Evolutionary conservation across 2,797 vertebrate species (phyloP).

Genomic region (Bradypodion ventrale): DNA sequence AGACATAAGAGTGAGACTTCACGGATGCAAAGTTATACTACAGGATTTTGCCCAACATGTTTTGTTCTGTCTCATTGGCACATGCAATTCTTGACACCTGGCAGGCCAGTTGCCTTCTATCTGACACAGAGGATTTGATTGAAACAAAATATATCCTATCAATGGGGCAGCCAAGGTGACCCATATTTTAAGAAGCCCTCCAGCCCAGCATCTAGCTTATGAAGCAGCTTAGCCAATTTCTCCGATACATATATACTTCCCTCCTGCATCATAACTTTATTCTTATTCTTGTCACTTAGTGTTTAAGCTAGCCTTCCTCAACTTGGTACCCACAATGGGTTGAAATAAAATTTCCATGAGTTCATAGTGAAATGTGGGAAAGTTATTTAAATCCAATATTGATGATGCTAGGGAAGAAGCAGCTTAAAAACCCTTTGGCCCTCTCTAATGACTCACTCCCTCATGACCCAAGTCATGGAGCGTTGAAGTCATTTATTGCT

Average conservation of each 20-base stretch:
- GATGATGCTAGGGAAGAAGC: background rate
- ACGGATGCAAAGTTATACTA: too few relatives aligned
- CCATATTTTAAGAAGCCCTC: background rate
- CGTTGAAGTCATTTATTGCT: conserved; percentile 1
- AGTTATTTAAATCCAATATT: background rate
- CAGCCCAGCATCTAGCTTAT: background rate
- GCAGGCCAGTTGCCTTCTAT: background rate
- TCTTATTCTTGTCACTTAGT: background rate
- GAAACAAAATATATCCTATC: background rate
- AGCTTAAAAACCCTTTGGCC: conserved; percentile 12
- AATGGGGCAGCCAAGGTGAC: background rate
- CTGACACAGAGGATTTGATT: background rate
- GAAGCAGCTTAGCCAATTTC: background rate
- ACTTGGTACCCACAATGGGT: background rate
- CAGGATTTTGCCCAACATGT: background rate
- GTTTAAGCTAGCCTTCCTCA: background rate
- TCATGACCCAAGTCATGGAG: conserved; percentile 1
- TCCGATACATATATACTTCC: background rate
- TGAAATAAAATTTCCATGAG: background rate
- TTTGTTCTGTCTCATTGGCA: background rate
- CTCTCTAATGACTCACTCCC: conserved; percentile 7
- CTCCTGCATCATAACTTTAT: too few relatives aligned
- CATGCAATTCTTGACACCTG: background rate
- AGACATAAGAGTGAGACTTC: too few relatives aligned
- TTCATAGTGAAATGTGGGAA: background rate